Percentiles rank a stretch among this genome's conserved stretches.
Evolutionary conservation across 2,888 invertebrate genomes (phyloP).

Genomic region (Agrenia bidenticulata): DNA sequence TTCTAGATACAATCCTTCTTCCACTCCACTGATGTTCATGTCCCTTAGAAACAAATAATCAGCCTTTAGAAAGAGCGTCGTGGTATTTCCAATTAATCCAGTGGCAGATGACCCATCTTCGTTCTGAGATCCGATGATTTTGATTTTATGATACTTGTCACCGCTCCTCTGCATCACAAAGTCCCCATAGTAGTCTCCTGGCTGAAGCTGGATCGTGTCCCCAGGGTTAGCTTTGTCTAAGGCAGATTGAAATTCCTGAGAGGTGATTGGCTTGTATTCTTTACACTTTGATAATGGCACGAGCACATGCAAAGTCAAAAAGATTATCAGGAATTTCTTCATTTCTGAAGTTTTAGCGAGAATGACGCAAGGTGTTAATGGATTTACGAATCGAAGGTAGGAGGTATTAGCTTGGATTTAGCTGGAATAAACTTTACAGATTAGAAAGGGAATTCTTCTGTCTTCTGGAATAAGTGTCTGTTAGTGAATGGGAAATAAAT

Average conservation of each 20-base stretch:
- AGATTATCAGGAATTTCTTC: not conserved
- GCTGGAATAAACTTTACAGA: too few relatives aligned
- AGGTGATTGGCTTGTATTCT: not conserved
- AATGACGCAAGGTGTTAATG: too few relatives aligned
- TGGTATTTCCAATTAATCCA: constrained; percentile 33
- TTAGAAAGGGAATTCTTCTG: too few relatives aligned
- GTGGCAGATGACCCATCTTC: constrained; percentile 29
- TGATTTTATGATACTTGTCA: constrained; percentile 14
- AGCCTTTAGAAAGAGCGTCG: constrained; percentile 31
- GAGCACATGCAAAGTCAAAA: too few relatives aligned
- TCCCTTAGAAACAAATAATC: constrained; percentile 24
- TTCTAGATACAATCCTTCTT: constrained; percentile 33
- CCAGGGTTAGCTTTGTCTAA: constrained; percentile 28
- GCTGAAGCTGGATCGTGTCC: constrained; percentile 27
- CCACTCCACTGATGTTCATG: constrained; percentile 33
- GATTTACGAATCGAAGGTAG: too few relatives aligned
- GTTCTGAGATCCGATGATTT: constrained; percentile 23
- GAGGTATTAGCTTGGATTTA: too few relatives aligned
- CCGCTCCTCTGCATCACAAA: constrained; percentile 36
- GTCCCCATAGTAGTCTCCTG: constrained; percentile 33
- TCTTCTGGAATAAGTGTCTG: too few relatives aligned
- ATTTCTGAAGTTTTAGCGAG: too few relatives aligned
- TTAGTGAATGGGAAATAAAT: too few relatives aligned
- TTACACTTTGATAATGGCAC: too few relatives aligned
- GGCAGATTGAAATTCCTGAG: constrained; percentile 18